Base-by-base conservation (phyloP, 2,797 vertebrate genomes). In the Gadopsis marmoratus region DNA sequence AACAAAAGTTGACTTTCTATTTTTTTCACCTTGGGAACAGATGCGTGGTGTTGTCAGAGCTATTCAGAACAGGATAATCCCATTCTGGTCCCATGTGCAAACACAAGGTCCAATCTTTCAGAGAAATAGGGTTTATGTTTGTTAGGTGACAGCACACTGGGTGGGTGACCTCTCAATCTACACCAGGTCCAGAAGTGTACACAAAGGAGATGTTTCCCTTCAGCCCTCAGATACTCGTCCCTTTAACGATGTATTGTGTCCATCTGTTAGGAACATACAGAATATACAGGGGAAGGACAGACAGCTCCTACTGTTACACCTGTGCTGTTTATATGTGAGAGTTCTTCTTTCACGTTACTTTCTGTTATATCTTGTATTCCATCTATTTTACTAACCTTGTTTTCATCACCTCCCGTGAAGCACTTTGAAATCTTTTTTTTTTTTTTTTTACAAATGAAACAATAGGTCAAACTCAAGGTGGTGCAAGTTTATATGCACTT, bases 81-180 rank as follows among this genome's bases (percentile, higher is more conserved):
- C 65, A 60, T 71, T 83, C 83, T 85, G 84, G 84, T 84, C 76
- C 81, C 88, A 86, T 91, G 90, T 89, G 89, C 93, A 94, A 95
- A 94, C 90, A 94, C 84, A 85, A 88, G 82, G 91, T 84, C 86
- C 91, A 93, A 94, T 94, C 87, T 93, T 76, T 88, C 83, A 78
- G 62, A 92, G 91, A 93, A 93, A 94, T 92, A 69, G 92, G 81
- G 86, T 94, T 90, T 91, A 80, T 93, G 88, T 94, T 92, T 93
- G 91, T 91, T 70, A 76, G 82, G 91, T 92, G 88, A 85, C 79
- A 50, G 81, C 65, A 69, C 81, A 82, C 50, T 19, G 74, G 75
- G 48, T 54, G 74, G 71, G 39, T 93, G 90, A 94, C 92, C 92
- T 91, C 83, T 90, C 87, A 75, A 89, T 92, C 90, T 80, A 51